Percentiles rank a stretch among this genome's conserved stretches.
Evolutionary conservation across 2,113 vertebrate species (phyloP).

Genomic region (Canis aureus): DNA sequence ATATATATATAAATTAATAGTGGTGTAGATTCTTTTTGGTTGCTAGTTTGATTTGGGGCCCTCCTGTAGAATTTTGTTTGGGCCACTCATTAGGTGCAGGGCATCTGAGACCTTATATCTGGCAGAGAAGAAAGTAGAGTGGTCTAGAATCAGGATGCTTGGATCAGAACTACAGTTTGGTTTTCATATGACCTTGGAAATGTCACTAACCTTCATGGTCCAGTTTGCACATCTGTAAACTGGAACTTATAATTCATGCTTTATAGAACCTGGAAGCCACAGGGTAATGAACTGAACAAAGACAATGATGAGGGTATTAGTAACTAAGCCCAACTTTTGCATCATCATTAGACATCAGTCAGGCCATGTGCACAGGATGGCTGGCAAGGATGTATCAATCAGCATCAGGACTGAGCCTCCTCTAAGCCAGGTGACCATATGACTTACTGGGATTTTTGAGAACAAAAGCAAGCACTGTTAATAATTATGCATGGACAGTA

Average conservation of each 20-base stretch:
- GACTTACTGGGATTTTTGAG: not conserved
- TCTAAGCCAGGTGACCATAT: not conserved
- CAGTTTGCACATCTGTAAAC: not conserved
- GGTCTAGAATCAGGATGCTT: not conserved
- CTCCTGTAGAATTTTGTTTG: not conserved
- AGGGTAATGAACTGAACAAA: not conserved
- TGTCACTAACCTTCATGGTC: not conserved
- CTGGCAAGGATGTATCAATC: not conserved
- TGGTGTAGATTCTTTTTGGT: not conserved
- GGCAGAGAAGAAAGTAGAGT: not conserved
- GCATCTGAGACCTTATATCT: not conserved
- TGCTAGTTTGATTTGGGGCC: not conserved
- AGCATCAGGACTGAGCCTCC: not conserved
- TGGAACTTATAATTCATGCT: not conserved
- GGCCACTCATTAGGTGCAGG: not conserved
- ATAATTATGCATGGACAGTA: not conserved
- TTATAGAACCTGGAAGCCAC: not conserved
- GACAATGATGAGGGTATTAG: not conserved
- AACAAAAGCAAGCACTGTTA: not conserved
- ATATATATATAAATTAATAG: not conserved
- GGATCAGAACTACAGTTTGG: not conserved
- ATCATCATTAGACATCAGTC: fast-evolving
- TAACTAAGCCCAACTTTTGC: not conserved
- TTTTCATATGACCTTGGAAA: not conserved
- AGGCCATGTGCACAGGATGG: not conserved